phyloP scores from a whole-genome alignment of 2,113 vertebrate genomes.

The Alaudala cheleensis region DNA sequence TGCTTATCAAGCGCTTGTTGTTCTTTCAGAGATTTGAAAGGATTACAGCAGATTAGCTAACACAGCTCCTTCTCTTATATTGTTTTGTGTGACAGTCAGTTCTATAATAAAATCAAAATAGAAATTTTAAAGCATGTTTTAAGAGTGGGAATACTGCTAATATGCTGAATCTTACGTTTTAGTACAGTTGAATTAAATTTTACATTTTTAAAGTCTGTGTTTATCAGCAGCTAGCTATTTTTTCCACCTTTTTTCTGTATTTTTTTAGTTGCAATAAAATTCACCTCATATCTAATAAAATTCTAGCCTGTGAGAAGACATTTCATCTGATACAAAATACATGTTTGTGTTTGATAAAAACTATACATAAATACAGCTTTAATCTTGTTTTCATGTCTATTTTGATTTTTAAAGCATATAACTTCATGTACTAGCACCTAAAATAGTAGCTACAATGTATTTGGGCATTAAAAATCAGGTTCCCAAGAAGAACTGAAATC shows the following conservation, averaged over 20 bases:
- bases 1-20: slow-evolving; percentile 50
- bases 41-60: slow-evolving; percentile 60
- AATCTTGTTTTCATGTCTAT: not conserved
- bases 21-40: slow-evolving; percentile 50
- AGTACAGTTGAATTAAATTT: not conserved
- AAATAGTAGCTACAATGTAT: not conserved
- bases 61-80: not conserved
- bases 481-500: slow-evolving; percentile 24
- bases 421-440: not conserved
- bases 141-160: not conserved
- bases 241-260: not conserved
- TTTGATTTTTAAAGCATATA: slow-evolving; percentile 50
- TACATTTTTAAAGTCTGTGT: not conserved
- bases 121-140: not conserved
- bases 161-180: not conserved
- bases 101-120: slow-evolving; percentile 12
- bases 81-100: not conserved
- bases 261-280: slow-evolving; percentile 35
- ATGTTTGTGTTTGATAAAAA: slow-evolving; percentile 32
- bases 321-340: slow-evolving; percentile 18
- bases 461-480: not conserved
- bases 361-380: slow-evolving; percentile 36
- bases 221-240: not conserved
- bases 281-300: not conserved
- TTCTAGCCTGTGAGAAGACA: slow-evolving; percentile 32